Evolutionary conservation across 2,888 invertebrate species (phyloP).

Genomic region (Ernsta delagoae): DNA sequence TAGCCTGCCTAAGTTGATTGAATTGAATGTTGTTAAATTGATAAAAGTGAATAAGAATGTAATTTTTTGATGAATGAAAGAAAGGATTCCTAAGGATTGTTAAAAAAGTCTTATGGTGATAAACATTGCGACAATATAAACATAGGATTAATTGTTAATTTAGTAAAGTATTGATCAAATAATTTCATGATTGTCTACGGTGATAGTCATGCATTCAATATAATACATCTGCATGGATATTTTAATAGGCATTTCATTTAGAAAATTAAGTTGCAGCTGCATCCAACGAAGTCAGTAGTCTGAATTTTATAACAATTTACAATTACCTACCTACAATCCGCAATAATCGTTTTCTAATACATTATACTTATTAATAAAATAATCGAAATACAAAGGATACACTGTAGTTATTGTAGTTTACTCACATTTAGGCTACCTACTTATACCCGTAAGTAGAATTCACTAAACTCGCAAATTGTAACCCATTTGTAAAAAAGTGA

Average conservation of each 20-base stretch:
- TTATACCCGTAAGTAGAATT: slow-evolving; percentile 1
- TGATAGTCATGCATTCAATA: slow-evolving; percentile 15
- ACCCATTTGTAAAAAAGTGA: slow-evolving; percentile 17
- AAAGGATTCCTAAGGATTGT: slow-evolving; percentile 44
- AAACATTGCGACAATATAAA: slow-evolving; percentile 80
- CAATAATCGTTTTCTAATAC: neutral
- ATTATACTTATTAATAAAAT: too few relatives aligned
- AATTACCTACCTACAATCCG: neutral
- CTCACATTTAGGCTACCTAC: too few relatives aligned
- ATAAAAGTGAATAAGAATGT: neutral
- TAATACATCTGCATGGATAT: neutral
- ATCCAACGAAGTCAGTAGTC: slow-evolving; percentile 30
- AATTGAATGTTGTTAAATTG: too few relatives aligned
- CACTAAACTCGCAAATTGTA: neutral
- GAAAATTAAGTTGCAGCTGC: slow-evolving; percentile 10
- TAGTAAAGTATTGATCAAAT: slow-evolving; percentile 18
- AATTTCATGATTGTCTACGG: slow-evolving; percentile 31
- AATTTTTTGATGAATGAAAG: slow-evolving; percentile 33
- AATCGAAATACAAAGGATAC: neutral
- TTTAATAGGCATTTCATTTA: neutral
- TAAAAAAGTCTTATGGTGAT: slow-evolving; percentile 62
- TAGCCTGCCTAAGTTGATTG: too few relatives aligned
- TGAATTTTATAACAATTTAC: slow-evolving; percentile 29
- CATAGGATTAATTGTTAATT: slow-evolving; percentile 68
- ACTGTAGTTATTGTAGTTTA: neutral